Conservation (phyloP, 2,113 vertebrate species). For the Oryzias melastigma region DNA sequence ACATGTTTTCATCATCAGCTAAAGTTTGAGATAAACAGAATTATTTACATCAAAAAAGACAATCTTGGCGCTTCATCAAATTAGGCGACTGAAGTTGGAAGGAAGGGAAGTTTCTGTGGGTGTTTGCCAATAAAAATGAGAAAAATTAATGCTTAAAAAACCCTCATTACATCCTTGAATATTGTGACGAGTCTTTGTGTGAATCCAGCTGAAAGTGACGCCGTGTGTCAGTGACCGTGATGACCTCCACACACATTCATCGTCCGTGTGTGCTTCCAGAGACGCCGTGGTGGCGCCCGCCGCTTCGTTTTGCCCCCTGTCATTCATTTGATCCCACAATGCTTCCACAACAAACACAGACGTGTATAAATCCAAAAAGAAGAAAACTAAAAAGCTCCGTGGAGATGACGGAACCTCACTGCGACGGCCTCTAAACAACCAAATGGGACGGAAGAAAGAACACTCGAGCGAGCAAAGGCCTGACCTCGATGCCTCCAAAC, state of each 20-base stretch:
- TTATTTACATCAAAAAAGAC: constrained; percentile 23
- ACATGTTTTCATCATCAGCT: background rate
- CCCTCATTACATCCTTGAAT: background rate
- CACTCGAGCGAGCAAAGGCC: constrained; percentile 50
- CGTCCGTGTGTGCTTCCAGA: constrained; percentile 13
- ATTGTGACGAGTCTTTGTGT: background rate
- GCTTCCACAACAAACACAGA: background rate
- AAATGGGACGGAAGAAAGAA: constrained; percentile 35
- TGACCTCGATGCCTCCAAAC: constrained; percentile 54
- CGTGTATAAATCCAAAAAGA: constrained; percentile 6
- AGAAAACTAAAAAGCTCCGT: constrained; percentile 3
- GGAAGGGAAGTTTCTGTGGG: constrained; percentile 11
- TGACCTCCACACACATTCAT: background rate
- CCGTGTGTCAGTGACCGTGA: background rate
- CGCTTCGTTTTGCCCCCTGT: constrained; percentile 5
- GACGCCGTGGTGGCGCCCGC: background rate
- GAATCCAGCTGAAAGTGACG: constrained; percentile 13
- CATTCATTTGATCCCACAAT: constrained; percentile 3
- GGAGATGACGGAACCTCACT: constrained; percentile 41
- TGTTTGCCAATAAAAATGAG: background rate
- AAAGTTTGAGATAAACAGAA: constrained; percentile 11
- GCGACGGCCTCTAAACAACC: constrained; percentile 50
- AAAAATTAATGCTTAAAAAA: background rate
- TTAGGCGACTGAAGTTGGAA: background rate
- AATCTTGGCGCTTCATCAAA: constrained; percentile 21